phyloP scores from a whole-genome alignment of 2,888 invertebrate genomes.

The Cantharis nigra region DNA sequence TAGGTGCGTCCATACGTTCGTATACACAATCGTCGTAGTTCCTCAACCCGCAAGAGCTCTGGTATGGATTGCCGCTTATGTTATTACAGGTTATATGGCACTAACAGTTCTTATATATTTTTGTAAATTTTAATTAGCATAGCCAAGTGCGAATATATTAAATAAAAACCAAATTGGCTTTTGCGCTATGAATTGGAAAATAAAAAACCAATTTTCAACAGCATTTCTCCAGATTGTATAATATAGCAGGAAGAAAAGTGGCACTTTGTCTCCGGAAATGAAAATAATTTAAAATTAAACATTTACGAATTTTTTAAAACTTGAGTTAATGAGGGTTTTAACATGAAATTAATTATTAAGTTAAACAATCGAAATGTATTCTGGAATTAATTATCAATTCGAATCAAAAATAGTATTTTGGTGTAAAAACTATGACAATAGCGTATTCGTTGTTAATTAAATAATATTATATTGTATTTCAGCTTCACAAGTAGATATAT shows the following conservation, averaged over 20 bases:
- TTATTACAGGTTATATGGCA: slow-evolving; percentile 4
- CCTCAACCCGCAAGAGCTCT: slow-evolving; percentile 13
- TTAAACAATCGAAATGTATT: not conserved
- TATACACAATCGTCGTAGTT: slow-evolving; percentile 10
- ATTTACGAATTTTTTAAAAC: too few species aligned
- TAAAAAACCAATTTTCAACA: too few species aligned
- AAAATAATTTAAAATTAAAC: not conserved
- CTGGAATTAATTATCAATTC: not conserved
- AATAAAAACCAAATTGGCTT: too few species aligned
- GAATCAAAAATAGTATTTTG: not conserved
- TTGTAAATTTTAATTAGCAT: not conserved
- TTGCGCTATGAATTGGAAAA: too few species aligned
- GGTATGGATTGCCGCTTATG: not conserved
- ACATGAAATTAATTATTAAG: not conserved
- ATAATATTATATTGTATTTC: not conserved
- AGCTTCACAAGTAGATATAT: not conserved
- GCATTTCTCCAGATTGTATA: too few species aligned
- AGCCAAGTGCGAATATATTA: not conserved
- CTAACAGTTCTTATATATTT: not conserved
- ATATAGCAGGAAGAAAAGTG: too few species aligned
- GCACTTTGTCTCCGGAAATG: not conserved
- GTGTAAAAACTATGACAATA: not conserved
- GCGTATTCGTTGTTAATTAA: not conserved
- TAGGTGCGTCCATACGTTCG: slow-evolving; percentile 1
- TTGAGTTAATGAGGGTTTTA: not conserved